These are phyloP conservation scores for Pterostichus madidus DNA, from an alignment of 2,888 invertebrate species.

Conservation along the genomic window DNA sequence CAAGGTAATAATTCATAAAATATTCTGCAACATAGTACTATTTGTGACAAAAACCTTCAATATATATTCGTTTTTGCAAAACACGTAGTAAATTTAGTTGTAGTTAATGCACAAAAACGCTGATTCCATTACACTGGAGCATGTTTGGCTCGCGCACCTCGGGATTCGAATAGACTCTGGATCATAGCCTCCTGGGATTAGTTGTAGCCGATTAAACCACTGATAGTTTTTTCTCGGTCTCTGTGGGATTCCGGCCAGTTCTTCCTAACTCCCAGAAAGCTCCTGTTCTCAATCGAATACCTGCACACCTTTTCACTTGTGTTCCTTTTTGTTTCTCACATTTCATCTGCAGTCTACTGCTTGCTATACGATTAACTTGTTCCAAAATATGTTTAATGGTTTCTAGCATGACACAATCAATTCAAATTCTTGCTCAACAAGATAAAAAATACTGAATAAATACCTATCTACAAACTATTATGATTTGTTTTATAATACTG, in stretches of 20 bases:
- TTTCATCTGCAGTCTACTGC: background rate
- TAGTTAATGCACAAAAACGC: conserved; percentile 52
- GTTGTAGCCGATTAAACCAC: conserved; percentile 65
- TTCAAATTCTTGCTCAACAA: too few species aligned
- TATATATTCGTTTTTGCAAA: conserved; percentile 5
- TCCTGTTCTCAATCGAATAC: conserved; percentile 27
- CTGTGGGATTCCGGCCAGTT: conserved; percentile 36
- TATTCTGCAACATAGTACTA: too few species aligned
- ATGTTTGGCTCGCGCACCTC: conserved; percentile 51
- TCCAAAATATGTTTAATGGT: too few species aligned
- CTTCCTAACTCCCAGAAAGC: conserved; percentile 48
- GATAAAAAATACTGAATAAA: too few species aligned
- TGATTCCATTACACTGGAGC: conserved; percentile 55
- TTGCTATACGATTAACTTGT: too few species aligned
- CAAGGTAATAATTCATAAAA: too few species aligned
- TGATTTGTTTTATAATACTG: too few species aligned
- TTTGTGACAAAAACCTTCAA: background rate
- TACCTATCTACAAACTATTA: too few species aligned
- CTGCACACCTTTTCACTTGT: conserved; percentile 31
- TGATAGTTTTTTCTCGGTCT: conserved; percentile 56
- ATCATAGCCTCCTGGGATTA: conserved; percentile 62
- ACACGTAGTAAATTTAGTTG: conserved; percentile 17
- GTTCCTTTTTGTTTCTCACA: conserved; percentile 14
- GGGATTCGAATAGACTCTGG: conserved; percentile 40
- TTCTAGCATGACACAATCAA: too few species aligned